Evolutionary conservation across 2,888 invertebrate species (phyloP).

Genomic region (Lottia gigantea): DNA sequence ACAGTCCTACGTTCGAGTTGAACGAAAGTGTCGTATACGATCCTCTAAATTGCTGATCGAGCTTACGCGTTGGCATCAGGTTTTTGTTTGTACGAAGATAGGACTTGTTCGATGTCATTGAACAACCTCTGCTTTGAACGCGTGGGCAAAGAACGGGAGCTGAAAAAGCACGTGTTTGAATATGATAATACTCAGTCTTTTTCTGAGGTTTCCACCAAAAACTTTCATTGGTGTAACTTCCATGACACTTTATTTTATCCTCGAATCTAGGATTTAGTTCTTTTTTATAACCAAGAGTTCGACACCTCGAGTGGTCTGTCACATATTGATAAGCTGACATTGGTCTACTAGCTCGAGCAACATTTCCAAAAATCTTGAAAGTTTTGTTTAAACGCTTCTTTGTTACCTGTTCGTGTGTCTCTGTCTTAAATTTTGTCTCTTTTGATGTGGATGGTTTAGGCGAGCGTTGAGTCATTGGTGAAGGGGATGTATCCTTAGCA

Average conservation of each 20-base stretch:
- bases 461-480: neutral
- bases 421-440: neutral
- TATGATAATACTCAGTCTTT: neutral
- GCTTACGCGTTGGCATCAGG: slow-evolving; percentile 17
- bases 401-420: neutral
- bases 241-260: neutral
- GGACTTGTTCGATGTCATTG: too few species aligned
- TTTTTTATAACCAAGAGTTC: neutral
- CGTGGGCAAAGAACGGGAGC: too few species aligned
- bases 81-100: too few species aligned
- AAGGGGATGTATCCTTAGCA: neutral
- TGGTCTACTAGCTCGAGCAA: neutral
- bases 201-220: neutral
- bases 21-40: slow-evolving; percentile 23
- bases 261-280: neutral
- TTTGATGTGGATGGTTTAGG: neutral
- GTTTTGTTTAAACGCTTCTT: neutral
- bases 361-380: neutral
- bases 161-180: too few species aligned
- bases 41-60: slow-evolving; percentile 30
- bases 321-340: neutral
- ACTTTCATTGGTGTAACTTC: neutral
- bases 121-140: too few species aligned
- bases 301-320: neutral
- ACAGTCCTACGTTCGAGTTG: too few species aligned